Conservation (phyloP, 2,797 vertebrate genomes). For the Acrocephalus scirpaceus region DNA sequence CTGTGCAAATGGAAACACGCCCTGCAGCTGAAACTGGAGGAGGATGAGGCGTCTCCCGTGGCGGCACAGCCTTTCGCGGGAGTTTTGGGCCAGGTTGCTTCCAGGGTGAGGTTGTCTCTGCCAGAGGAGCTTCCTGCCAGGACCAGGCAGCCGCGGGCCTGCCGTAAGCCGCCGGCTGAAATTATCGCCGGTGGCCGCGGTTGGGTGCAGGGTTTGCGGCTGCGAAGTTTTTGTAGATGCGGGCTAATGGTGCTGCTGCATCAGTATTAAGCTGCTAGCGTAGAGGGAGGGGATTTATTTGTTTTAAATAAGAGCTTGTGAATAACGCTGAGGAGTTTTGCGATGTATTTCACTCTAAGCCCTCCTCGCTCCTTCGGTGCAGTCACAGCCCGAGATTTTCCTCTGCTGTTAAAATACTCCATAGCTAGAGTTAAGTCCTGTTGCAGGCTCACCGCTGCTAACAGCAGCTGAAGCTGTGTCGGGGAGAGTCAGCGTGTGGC, state of each 20-base stretch:
- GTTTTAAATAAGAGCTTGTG: background rate
- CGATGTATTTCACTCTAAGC: background rate
- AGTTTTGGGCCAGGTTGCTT: background rate
- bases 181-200: background rate
- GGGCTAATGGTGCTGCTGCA: background rate
- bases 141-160: background rate
- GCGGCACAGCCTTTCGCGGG: background rate
- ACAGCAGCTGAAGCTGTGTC: background rate
- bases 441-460: background rate
- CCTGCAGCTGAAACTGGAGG: background rate
- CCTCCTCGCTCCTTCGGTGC: background rate
- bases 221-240: background rate
- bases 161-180: rapidly evolving
- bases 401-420: background rate
- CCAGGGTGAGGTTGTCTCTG: background rate
- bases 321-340: background rate
- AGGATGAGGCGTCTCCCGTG: background rate
- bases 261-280: background rate
- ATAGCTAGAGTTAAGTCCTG: background rate
- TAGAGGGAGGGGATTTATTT: background rate
- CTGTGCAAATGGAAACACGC: background rate
- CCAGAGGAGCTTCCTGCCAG: background rate
- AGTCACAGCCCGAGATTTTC: background rate
- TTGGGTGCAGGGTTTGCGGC: background rate
- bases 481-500: background rate